phyloP scores from a whole-genome alignment of 2,797 vertebrate genomes.

The Dryobates pubescens region DNA sequence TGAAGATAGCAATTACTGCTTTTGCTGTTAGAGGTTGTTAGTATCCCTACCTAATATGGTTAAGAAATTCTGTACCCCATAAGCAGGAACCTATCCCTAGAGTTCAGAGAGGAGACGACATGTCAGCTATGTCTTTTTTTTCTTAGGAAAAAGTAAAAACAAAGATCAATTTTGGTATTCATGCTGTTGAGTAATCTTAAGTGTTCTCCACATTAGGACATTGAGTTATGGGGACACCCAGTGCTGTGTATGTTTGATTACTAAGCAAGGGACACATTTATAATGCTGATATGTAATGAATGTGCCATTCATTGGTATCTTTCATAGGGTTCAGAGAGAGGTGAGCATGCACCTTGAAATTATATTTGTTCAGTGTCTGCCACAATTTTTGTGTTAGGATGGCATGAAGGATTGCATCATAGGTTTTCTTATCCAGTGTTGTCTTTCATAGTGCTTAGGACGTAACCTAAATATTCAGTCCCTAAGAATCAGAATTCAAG shows the following conservation, averaged over 20 bases:
- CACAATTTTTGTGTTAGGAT: background rate
- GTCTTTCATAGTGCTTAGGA: background rate
- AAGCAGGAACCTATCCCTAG: background rate
- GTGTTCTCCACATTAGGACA: rapidly evolving
- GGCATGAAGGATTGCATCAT: background rate
- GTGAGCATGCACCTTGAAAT: background rate
- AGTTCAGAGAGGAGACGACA: background rate
- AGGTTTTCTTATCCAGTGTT: background rate
- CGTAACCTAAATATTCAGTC: background rate
- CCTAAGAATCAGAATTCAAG: background rate
- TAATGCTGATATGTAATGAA: background rate
- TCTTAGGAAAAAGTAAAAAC: background rate
- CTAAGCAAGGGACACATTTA: background rate
- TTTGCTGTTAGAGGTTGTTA: background rate
- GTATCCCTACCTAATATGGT: background rate
- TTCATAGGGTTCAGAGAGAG: background rate
- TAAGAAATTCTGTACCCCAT: background rate
- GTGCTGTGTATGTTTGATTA: background rate
- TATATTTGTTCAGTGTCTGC: background rate
- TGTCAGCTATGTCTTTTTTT: background rate
- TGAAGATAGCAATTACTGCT: background rate
- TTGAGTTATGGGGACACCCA: background rate
- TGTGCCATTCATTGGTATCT: background rate
- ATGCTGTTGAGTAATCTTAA: background rate
- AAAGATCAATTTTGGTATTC: background rate